Conservation (phyloP, 2,113 vertebrate genomes). For the Solenodon paradoxus region DNA sequence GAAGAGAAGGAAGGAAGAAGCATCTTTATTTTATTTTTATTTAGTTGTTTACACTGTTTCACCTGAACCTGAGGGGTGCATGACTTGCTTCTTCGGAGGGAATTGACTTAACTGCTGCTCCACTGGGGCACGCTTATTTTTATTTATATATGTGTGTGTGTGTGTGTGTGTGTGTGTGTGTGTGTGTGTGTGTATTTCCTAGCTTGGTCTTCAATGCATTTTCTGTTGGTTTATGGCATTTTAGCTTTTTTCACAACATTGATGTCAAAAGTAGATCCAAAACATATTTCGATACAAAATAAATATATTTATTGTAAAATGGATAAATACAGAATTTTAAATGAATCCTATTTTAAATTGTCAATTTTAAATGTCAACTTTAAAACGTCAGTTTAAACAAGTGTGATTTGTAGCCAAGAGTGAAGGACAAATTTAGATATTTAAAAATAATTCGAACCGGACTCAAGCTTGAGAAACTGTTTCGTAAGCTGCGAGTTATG, state of each 20-base stretch:
- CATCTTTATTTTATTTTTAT: too few species aligned
- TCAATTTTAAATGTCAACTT: not conserved
- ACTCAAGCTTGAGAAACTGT: not conserved
- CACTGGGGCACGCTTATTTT: too few species aligned
- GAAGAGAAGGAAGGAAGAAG: too few species aligned
- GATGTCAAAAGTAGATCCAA: not conserved
- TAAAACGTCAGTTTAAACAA: not conserved
- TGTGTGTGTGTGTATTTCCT: not conserved
- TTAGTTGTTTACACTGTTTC: too few species aligned
- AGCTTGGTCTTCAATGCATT: not conserved
- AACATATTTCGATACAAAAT: not conserved
- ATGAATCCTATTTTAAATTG: too few species aligned
- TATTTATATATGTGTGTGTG: too few species aligned
- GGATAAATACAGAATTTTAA: not conserved
- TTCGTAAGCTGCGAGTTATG: rapidly evolving
- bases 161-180: too few species aligned
- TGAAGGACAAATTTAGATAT: not conserved
- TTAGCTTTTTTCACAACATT: not conserved
- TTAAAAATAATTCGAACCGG: not conserved
- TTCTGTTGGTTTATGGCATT: not conserved
- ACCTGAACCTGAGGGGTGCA: too few species aligned
- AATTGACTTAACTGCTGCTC: too few species aligned
- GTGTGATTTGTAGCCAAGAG: not conserved
- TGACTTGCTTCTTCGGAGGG: too few species aligned
- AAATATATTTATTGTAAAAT: not conserved